Conservation (phyloP, 2,888 invertebrate genomes). For the Crepidodera aurea region DNA sequence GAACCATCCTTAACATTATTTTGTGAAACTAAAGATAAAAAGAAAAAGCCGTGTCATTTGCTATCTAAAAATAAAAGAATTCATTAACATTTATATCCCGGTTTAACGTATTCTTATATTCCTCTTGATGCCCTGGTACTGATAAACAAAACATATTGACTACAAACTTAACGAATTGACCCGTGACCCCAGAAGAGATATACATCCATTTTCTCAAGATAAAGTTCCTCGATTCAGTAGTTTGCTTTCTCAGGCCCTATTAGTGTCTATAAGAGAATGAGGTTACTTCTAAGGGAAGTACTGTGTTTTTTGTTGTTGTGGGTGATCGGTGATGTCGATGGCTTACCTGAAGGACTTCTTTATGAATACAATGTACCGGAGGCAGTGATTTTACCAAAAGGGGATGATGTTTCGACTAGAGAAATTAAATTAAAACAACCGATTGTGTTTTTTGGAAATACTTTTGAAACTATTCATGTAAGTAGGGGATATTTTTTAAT, state of each 20-base stretch:
- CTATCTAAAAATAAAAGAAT: too few relatives aligned
- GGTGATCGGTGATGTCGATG: slow-evolving; percentile 23
- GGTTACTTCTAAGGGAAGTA: slow-evolving; percentile 26
- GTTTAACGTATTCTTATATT: slow-evolving; percentile 2
- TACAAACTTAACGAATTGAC: slow-evolving; percentile 31
- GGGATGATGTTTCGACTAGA: slow-evolving; percentile 71
- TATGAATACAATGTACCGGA: slow-evolving; percentile 68
- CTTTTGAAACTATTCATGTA: slow-evolving; percentile 81
- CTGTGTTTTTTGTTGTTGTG: slow-evolving; percentile 35
- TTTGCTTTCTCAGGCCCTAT: slow-evolving; percentile 8
- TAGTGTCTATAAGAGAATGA: slow-evolving; percentile 28
- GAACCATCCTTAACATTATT: too few relatives aligned
- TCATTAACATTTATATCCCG: not conserved
- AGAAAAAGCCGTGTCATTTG: too few relatives aligned
- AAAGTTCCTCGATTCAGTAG: slow-evolving; percentile 24
- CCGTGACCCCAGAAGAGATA: slow-evolving; percentile 40
- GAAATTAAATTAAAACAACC: slow-evolving; percentile 75
- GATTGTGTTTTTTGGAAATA: slow-evolving; percentile 80
- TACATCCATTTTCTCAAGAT: slow-evolving; percentile 34
- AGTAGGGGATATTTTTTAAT: slow-evolving; percentile 61
- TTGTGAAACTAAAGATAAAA: too few relatives aligned
- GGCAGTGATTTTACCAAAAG: slow-evolving; percentile 65
- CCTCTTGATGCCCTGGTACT: slow-evolving; percentile 9
- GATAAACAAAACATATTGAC: slow-evolving; percentile 28
- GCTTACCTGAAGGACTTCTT: slow-evolving; percentile 65